Base-by-base conservation (phyloP, 2,797 vertebrate species). In the Malurus leucopterus region DNA sequence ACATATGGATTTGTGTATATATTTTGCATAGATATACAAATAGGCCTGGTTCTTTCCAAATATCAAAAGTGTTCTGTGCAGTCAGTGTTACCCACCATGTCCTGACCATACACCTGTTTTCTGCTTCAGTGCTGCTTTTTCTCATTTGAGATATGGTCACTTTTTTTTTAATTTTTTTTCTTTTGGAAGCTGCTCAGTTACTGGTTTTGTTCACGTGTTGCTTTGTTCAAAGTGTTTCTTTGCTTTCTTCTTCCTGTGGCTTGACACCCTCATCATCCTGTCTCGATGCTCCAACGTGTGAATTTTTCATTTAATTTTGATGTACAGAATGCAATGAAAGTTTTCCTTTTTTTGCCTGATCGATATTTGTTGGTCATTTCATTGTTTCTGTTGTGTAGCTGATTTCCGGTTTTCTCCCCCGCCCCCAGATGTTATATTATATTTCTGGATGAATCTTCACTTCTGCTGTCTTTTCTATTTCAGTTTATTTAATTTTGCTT, bases 1-100 rank as follows among this genome's bases (percentile, higher is more conserved):
- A 96, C 94, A 96, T 95, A 96, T 86, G 92, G 90, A 96, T 91
- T 90, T 94, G 90, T 96, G 95, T 96, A 96, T 96, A 96, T 96
- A 96, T 96, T 96, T 95, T 96, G 96, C 94, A 94, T 95, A 95
- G 91, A 77, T 93, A 88, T 88, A 87, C 89, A 88, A 58, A 84
- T 88, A 95, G 93, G 94, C 93, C 84, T 84, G 70, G 57, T 90
- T 84, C 92, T 92, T 85, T 88, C 80, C 62, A 85, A 80, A 69
- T 82, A 88, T 58, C 91, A 23, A 3, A 72, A 71, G 87, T 94
- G 89, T 87, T 91, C 68, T 87, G 95, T 96, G 92, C 91, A 89
- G 75, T 96, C 91, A 91, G 85, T 96, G 93, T 96, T 95, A 84
- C 79, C 91, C 2, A 59, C 88, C 78, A 15, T 29, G 79, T 84